Evolutionary conservation across 2,113 vertebrate genomes (phyloP).

Genomic region (Prochilodus magdalenae): DNA sequence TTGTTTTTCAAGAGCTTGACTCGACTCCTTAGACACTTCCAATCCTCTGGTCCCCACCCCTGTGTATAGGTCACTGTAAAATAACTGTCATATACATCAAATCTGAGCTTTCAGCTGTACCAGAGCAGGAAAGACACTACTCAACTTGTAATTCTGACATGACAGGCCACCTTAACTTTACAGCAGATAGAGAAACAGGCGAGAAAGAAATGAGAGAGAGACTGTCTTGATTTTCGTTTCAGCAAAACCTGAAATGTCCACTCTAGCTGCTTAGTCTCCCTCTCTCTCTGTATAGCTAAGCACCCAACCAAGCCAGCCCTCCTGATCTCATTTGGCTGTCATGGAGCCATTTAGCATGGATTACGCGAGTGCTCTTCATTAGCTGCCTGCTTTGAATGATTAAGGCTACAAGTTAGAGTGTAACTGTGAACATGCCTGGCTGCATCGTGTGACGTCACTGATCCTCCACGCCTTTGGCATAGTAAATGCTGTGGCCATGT

Average conservation of each 20-base stretch:
- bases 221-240: conserved; percentile 37
- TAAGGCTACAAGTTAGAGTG: conserved; percentile 51
- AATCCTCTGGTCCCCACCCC: too few relatives aligned
- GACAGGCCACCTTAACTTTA: conserved; percentile 24
- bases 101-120: background rate
- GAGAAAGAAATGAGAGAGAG: background rate
- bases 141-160: background rate
- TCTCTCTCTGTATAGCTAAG: conserved; percentile 30
- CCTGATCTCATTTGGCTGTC: conserved; percentile 67
- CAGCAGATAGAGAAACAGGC: background rate
- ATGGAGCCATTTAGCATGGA: conserved; percentile 67
- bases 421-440: conserved; percentile 36
- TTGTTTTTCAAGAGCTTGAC: too few relatives aligned
- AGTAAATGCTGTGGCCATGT: conserved; percentile 24
- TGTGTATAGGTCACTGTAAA: background rate
- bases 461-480: conserved; percentile 28
- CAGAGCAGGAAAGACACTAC: background rate
- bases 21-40: too few relatives aligned
- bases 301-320: conserved; percentile 38
- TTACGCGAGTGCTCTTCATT: conserved; percentile 63
- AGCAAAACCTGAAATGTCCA: conserved; percentile 43
- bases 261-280: conserved; percentile 49
- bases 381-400: conserved; percentile 61
- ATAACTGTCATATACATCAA: background rate
- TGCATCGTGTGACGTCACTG: conserved; percentile 52